Percentiles rank a stretch among this genome's conserved stretches.
Evolutionary conservation across 30 jellyfish, hydroid and myxozoan genomes (phyloP).

Genomic region (Aurelia aurita): DNA sequence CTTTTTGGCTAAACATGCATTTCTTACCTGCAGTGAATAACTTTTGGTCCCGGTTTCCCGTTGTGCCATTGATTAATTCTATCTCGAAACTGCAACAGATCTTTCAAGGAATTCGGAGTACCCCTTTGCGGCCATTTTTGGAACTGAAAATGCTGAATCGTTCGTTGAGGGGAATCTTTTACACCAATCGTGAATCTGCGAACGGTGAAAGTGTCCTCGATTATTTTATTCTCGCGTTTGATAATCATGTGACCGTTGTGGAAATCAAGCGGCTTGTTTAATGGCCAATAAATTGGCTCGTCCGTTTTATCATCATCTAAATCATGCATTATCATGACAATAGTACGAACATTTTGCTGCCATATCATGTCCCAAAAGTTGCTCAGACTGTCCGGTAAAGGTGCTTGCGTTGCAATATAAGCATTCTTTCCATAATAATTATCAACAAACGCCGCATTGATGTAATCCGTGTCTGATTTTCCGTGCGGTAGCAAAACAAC

Average conservation of each 20-base stretch:
- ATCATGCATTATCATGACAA: conserved; percentile 69
- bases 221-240: conserved; percentile 32
- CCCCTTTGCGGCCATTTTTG: conserved; percentile 82
- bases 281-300: conserved; percentile 80
- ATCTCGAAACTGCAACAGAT: conserved; percentile 68
- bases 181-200: conserved; percentile 48
- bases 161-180: conserved; percentile 49
- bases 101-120: conserved; percentile 49
- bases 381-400: conserved; percentile 46
- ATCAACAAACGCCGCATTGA: conserved; percentile 78
- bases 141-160: conserved; percentile 71
- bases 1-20: too few relatives aligned
- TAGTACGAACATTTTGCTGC: conserved; percentile 73
- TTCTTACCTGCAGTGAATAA: conserved; percentile 86
- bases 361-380: conserved; percentile 93
- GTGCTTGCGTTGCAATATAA: conserved; percentile 89
- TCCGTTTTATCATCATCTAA: conserved; percentile 53
- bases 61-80: conserved; percentile 68
- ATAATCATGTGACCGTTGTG: conserved; percentile 67
- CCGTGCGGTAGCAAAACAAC: conserved; percentile 40
- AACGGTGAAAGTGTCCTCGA: conserved; percentile 40
- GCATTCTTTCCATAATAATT: conserved; percentile 46
- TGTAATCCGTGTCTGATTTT: conserved; percentile 67
- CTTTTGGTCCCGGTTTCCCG: conserved; percentile 46
- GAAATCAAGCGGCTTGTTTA: conserved; percentile 14